Percentiles rank a stretch among this genome's conserved stretches.
Conservation (phyloP, 2,888 invertebrate genomes). For the Lithophane socia region DNA sequence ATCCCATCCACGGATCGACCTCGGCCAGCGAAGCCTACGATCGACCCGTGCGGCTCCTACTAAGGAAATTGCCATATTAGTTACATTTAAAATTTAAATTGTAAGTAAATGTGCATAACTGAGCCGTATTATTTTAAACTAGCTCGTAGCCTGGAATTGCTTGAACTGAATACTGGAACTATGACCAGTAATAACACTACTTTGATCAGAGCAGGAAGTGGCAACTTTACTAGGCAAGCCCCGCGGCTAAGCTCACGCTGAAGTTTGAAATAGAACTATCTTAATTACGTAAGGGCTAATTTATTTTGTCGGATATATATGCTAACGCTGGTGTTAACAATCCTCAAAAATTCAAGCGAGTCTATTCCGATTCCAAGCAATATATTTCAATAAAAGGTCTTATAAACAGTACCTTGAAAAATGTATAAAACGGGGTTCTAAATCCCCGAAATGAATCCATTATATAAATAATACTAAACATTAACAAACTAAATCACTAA, state of each 20-base stretch:
- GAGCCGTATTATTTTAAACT: constrained; percentile 9
- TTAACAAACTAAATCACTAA: constrained; percentile 32
- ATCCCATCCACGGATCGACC: neutral
- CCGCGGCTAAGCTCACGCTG: too few relatives aligned
- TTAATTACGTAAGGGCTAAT: neutral
- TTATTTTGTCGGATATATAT: neutral
- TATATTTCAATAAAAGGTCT: neutral
- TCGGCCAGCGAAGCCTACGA: neutral
- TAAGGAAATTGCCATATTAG: neutral
- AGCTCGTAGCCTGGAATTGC: neutral
- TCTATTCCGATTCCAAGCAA: neutral
- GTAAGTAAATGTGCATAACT: neutral
- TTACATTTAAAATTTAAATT: constrained; percentile 15
- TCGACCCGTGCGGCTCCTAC: neutral
- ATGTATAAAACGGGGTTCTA: neutral
- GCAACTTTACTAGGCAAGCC: neutral
- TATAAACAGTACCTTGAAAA: neutral
- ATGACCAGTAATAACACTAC: constrained; percentile 3
- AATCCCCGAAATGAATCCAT: neutral
- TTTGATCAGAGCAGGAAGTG: neutral
- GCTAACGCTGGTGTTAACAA: neutral
- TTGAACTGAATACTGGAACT: constrained; percentile 1
- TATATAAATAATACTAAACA: constrained; percentile 26
- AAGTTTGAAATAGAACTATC: neutral
- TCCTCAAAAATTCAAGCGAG: neutral